These are phyloP conservation scores for Cataglyphis albicans DNA, from an alignment of 2,888 invertebrate genomes.

Conservation along the genomic window DNA sequence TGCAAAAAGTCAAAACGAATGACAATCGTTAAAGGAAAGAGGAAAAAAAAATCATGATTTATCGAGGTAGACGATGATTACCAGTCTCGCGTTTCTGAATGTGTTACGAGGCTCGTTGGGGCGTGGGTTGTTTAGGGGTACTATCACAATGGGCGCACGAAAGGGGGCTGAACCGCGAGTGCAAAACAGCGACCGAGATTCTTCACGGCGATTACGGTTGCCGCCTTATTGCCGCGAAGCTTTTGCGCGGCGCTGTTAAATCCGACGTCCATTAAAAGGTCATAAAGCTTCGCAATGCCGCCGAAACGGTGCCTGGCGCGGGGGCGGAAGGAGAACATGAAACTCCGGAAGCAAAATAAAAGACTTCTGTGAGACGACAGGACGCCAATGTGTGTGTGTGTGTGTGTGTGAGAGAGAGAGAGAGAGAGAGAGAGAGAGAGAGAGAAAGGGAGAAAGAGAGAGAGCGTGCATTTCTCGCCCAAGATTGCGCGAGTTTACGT, in stretches of 20 bases:
- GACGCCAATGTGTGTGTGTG: slow-evolving; percentile 13
- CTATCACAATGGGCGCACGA: slow-evolving; percentile 41
- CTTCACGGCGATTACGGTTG: slow-evolving; percentile 67
- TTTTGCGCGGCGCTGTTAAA: slow-evolving; percentile 73
- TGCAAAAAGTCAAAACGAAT: slow-evolving; percentile 34
- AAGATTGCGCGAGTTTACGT: slow-evolving; percentile 26
- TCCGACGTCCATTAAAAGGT: slow-evolving; percentile 79
- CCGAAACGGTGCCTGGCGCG: slow-evolving; percentile 40
- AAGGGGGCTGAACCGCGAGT: slow-evolving; percentile 39
- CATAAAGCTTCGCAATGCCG: slow-evolving; percentile 73
- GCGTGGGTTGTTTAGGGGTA: slow-evolving; percentile 51
- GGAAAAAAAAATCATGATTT: slow-evolving; percentile 68
- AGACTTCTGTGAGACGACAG: slow-evolving; percentile 31
- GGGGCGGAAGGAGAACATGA: slow-evolving; percentile 53
- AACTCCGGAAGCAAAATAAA: slow-evolving; percentile 57
- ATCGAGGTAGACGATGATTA: slow-evolving; percentile 72
- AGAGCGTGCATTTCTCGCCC: slow-evolving; percentile 27
- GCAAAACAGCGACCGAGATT: slow-evolving; percentile 60
- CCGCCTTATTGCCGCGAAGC: slow-evolving; percentile 64
- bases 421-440: neutral
- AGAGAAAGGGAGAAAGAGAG: neutral
- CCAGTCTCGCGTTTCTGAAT: slow-evolving; percentile 60
- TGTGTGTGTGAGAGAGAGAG: neutral
- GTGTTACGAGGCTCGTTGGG: slow-evolving; percentile 41
- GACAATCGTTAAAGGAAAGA: slow-evolving; percentile 36